Evolutionary conservation across 2,888 invertebrate genomes (phyloP), one percentile per base, ranked within the genome.

Genomic region (Papilio demoleus): DNA sequence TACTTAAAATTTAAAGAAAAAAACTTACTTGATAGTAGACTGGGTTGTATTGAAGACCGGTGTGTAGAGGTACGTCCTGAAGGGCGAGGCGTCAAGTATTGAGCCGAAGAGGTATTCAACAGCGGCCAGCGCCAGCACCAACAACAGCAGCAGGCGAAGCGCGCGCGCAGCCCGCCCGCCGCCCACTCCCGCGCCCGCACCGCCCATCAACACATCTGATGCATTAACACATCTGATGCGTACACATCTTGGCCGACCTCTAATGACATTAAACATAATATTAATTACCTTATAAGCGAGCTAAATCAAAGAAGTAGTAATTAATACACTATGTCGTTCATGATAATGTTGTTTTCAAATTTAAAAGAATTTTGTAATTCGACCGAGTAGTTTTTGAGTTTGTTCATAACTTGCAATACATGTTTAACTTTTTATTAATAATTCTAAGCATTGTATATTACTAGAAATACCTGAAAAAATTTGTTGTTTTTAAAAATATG

Each of bases 71-170:
- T 90, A 89, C 71, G 93, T 88, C 77, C 87, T 76, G 75, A 92
- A 83, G 38, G 88, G 90, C 65, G 93, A 93, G 17, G 88, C 89
- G 79, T 95, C 94, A 72, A 95, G 90, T 71, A 95, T 93, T 66
- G 94, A 93, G 76, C 95, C 95, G 87, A 95, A 94, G 72, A 95
- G 93, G 88, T 95, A 96, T 87, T 96, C 95, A 63, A 95, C 91
- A n/a, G 94, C 94, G 66, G 95, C 94, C 65, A 96, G 93, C 71
- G 94, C 93, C 73, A 95, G 85, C 80, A 95, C 94, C 77, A 95
- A 86, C 75, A 92, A 83, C 70, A 92, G 78, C 73, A 92, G 86
- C 78, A 91, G 86, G 82, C 93, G 91, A 72, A 92, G 87, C 83
- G 88, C 89, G 78, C 92, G 91, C 84, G 88, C 84, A 80, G 86